Base-by-base conservation (phyloP, 2,797 vertebrate species). In the Pipistrellus nathusii region DNA sequence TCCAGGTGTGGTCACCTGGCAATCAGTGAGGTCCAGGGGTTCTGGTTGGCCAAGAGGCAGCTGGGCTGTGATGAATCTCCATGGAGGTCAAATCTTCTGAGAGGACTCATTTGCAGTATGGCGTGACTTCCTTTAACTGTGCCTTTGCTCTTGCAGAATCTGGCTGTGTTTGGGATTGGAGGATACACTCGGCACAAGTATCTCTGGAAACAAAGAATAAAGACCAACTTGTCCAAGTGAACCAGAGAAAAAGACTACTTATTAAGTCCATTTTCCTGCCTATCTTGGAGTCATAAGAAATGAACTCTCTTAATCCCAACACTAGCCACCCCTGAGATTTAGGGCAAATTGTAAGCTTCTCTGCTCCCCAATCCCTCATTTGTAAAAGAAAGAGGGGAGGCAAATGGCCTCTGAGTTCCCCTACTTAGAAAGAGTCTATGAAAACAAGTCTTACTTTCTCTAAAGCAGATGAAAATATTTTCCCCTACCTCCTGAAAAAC, bases 131-230 rank as follows among this genome's bases (percentile, higher is more conserved):
- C 80, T 93, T 90, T 85, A 92, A 85, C 41, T 93, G 78, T 15
- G 89, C 82, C 82, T 96, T 95, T 95, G 92, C 80, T 96, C 87
- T 88, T 94, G 35, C 44, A 75, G 88, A 87, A 90, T 94, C 44
- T 90, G 90, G 30, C 46, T 66, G 38, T 93, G 77, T 59, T 96
- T 97, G 80, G 80, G 12, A 8, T 66, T 78, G 32, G 10, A 96
- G 46, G n/a, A 53, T 17, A 88, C 30, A 53, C 77, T 88, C 91
- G 85, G 95, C 59, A 85, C 51, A 94, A 91, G 96, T 8, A 59
- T 41, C 12, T 81, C 72, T 91, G 27, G 62, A 93, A 44, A 73
- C 75, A 93, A 0, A 1, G 62, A 75, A 38, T 80, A 72, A 14
- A 0, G 7, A 85, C 38, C 23, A 92, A 53, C 77, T 66, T 95